phyloP scores from a whole-genome alignment of 2,888 invertebrate species.

The Girardia tigrina region DNA sequence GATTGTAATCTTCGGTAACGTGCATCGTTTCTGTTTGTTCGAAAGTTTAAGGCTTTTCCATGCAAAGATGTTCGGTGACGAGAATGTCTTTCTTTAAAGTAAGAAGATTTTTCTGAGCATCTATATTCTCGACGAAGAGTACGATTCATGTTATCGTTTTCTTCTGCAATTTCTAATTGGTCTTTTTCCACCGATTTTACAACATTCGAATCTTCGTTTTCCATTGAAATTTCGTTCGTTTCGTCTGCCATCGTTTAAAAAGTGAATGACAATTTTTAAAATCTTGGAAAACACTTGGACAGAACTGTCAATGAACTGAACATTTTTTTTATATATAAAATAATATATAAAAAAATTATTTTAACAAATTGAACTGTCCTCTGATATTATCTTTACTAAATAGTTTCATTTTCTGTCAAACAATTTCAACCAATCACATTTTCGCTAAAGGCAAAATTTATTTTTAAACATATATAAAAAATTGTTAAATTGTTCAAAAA shows the following conservation, averaged over 20 bases:
- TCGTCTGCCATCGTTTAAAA: too few relatives aligned
- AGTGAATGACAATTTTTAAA: too few relatives aligned
- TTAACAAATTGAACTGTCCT: not conserved
- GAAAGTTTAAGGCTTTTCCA: conserved; percentile 77
- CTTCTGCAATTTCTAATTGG: not conserved
- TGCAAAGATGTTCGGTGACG: conserved; percentile 68
- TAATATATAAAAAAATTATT: not conserved
- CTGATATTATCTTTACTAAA: conserved; percentile 10
- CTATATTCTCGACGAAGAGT: not conserved
- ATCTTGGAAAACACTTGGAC: too few relatives aligned
- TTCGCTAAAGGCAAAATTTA: not conserved
- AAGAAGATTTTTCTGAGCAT: not conserved
- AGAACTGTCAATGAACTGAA: not conserved
- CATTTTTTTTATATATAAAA: not conserved
- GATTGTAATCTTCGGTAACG: conserved; percentile 66
- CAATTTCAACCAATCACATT: not conserved
- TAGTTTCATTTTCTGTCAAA: not conserved
- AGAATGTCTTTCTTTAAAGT: conserved; percentile 15
- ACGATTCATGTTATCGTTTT: not conserved
- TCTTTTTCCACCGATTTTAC: too few relatives aligned
- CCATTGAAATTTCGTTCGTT: too few relatives aligned
- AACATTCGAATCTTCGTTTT: too few relatives aligned
- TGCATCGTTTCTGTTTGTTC: conserved; percentile 66
- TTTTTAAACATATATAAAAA: not conserved
- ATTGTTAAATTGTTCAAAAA: too few relatives aligned